These are phyloP conservation scores for Vannuccia rotundouncinata DNA, from an alignment of 2,888 invertebrate genomes.

Conservation along the genomic window DNA sequence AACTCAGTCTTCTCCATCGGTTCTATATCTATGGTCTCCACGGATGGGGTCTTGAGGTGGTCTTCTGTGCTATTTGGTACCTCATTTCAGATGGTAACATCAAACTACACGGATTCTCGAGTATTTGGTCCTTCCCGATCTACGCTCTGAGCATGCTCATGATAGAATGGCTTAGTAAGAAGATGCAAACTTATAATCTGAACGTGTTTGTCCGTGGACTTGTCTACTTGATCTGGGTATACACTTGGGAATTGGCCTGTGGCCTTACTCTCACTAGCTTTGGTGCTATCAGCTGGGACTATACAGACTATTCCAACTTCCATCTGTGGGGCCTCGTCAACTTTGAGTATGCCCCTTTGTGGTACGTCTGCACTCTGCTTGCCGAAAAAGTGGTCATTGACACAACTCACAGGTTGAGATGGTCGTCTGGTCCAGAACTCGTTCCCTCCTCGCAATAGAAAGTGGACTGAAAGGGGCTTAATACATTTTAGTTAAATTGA, in stretches of 20 bases:
- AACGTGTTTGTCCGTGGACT: conserved; percentile 25
- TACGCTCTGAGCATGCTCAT: conserved; percentile 29
- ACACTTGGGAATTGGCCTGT: conserved; percentile 37
- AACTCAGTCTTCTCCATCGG: not conserved
- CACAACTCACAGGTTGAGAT: not conserved
- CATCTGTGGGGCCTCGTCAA: conserved; percentile 37
- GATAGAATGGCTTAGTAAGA: conserved; percentile 16
- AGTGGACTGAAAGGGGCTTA: too few relatives aligned
- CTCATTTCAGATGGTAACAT: conserved; percentile 32
- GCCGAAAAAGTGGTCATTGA: not conserved
- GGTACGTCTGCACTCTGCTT: conserved; percentile 20
- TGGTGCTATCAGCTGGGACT: conserved; percentile 34
- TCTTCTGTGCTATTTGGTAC: conserved; percentile 37
- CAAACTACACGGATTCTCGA: conserved; percentile 36
- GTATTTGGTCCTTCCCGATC: conserved; percentile 35
- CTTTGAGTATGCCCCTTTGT: conserved; percentile 38
- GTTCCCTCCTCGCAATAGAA: too few relatives aligned
- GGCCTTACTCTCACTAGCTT: conserved; percentile 21
- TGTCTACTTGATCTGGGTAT: conserved; percentile 34
- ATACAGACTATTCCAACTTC: conserved; percentile 38
- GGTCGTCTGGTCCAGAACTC: too few relatives aligned
- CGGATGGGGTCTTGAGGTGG: conserved; percentile 36
- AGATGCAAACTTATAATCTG: not conserved
- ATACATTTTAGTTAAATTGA: too few relatives aligned
- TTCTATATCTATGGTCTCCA: conserved; percentile 35